These are phyloP conservation scores for Trogon surrucura DNA, from an alignment of 2,113 vertebrate genomes.

Conservation along the genomic window DNA sequence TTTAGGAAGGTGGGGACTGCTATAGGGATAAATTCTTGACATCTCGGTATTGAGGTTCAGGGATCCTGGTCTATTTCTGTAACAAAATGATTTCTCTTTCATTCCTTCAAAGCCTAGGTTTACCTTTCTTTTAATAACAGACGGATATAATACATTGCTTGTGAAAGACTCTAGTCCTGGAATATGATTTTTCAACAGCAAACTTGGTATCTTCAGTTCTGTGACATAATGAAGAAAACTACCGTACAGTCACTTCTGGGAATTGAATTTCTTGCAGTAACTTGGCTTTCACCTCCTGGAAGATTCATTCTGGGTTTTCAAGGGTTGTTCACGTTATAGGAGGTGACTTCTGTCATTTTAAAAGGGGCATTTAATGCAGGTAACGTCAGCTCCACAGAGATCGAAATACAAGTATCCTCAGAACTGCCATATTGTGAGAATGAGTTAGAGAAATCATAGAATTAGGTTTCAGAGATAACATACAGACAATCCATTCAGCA, in stretches of 20 bases:
- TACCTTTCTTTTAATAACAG: not conserved
- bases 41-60: not conserved
- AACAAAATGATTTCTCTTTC: not conserved
- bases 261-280: slow-evolving; percentile 33
- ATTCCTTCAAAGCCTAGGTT: not conserved
- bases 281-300: slow-evolving; percentile 32
- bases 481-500: not conserved
- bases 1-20: not conserved
- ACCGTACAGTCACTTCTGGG: not conserved
- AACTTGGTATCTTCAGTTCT: not conserved
- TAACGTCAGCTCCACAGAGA: not conserved
- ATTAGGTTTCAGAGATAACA: not conserved
- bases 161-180: not conserved
- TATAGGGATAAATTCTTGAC: not conserved
- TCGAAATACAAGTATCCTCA: not conserved
- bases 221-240: slow-evolving; percentile 17
- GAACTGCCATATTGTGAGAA: not conserved
- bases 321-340: not conserved
- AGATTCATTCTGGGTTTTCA: not conserved
- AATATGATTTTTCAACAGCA: slow-evolving; percentile 14
- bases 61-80: not conserved
- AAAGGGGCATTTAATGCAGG: not conserved
- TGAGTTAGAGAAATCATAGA: not conserved
- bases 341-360: slow-evolving; percentile 1
- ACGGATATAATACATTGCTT: not conserved